phyloP scores from a whole-genome alignment of 2,888 invertebrate species.

The Geotrupes spiniger region DNA sequence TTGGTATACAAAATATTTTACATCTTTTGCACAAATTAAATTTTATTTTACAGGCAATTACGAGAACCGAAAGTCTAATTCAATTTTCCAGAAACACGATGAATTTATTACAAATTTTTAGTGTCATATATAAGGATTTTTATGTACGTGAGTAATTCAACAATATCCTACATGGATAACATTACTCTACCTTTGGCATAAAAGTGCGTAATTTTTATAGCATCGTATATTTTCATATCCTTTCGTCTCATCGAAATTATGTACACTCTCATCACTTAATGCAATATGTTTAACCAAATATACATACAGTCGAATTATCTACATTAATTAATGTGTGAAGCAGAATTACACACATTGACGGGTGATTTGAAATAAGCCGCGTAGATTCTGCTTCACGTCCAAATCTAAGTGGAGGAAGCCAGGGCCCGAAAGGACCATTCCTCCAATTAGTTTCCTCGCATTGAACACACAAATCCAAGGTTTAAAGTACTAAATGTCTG shows the following conservation, averaged over 20 bases:
- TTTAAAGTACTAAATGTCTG: conserved; percentile 31
- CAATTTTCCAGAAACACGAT: conserved; percentile 9
- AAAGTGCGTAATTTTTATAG: conserved; percentile 49
- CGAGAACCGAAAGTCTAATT: conserved; percentile 1
- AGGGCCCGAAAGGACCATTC: conserved; percentile 11
- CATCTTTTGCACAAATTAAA: conserved; percentile 1
- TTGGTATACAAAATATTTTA: conserved; percentile 43
- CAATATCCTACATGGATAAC: conserved; percentile 49
- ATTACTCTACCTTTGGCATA: conserved; percentile 52
- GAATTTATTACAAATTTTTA: neutral
- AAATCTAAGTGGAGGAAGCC: conserved; percentile 17
- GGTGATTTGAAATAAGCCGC: conserved; percentile 8
- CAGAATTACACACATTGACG: neutral
- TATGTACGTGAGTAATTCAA: conserved; percentile 25
- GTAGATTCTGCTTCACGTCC: conserved; percentile 11
- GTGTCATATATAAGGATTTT: conserved; percentile 8
- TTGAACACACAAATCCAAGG: conserved; percentile 26
- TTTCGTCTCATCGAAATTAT: conserved; percentile 36
- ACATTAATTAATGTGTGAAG: conserved; percentile 29
- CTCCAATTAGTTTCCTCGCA: conserved; percentile 19
- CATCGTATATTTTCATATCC: conserved; percentile 53
- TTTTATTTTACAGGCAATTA: conserved; percentile 4
- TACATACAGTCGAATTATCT: conserved; percentile 46
- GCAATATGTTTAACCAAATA: conserved; percentile 41
- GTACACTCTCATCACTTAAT: conserved; percentile 35